Evolutionary conservation across 1,140 invertebrate genomes (phyloP).

Genomic region (Gyrodactylus salaris): DNA sequence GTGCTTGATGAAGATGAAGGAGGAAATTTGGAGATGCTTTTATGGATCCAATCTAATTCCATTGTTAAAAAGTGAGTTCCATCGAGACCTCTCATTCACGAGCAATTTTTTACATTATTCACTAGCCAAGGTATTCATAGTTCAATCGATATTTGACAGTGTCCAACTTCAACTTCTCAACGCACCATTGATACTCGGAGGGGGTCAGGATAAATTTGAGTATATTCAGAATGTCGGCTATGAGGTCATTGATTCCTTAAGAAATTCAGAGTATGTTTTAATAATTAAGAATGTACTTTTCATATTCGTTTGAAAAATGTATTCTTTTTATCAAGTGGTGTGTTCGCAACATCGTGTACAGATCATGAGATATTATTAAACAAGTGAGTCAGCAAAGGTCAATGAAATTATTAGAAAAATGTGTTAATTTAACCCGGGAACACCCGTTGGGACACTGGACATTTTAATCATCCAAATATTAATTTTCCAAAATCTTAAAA

Average conservation of each 20-base stretch:
- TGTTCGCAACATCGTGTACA: neutral
- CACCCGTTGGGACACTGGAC: neutral
- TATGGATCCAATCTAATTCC: neutral
- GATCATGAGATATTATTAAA: conserved; percentile 4
- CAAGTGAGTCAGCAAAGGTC: neutral
- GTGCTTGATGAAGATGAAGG: neutral
- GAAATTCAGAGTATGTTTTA: neutral
- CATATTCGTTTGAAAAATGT: neutral
- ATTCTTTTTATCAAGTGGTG: neutral
- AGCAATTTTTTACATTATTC: neutral
- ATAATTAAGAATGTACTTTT: neutral
- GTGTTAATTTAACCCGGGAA: no score
- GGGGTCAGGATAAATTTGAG: neutral
- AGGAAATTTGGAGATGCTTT: neutral
- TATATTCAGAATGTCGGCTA: conserved; percentile 1
- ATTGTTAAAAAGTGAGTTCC: neutral
- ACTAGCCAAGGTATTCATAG: neutral
- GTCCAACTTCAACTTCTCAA: neutral
- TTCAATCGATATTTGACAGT: neutral
- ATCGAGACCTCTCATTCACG: no score
- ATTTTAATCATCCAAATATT: no score
- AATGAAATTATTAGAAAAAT: neutral
- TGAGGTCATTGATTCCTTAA: neutral
- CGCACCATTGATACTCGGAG: neutral
- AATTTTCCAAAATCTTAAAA: neutral